phyloP scores from a whole-genome alignment of 2,888 invertebrate species.

The Sisyra nigra region DNA sequence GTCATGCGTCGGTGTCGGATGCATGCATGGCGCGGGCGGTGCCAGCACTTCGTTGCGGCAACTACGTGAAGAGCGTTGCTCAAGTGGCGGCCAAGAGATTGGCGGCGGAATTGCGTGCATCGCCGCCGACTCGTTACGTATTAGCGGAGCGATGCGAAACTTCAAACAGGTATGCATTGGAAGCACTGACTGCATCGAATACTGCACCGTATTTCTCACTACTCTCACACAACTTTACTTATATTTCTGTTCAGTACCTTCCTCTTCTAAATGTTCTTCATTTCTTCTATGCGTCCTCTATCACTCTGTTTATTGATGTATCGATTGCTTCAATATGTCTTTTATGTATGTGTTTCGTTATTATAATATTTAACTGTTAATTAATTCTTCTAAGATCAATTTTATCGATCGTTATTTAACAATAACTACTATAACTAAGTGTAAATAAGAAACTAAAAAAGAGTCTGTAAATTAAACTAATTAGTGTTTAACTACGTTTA shows the following conservation, averaged over 20 bases:
- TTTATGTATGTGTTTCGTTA: too few species aligned
- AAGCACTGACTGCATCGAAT: too few species aligned
- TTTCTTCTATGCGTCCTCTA: not conserved
- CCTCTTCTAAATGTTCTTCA: conserved; percentile 1
- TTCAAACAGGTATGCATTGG: conserved; percentile 69
- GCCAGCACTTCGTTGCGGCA: conserved; percentile 71
- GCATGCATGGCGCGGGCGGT: not conserved
- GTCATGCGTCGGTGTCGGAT: conserved; percentile 29
- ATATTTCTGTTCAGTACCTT: not conserved
- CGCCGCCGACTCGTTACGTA: conserved; percentile 86
- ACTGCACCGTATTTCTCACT: too few species aligned
- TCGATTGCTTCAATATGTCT: not conserved
- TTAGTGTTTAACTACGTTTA: too few species aligned
- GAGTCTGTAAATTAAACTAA: too few species aligned
- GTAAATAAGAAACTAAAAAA: too few species aligned
- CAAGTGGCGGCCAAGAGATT: conserved; percentile 24
- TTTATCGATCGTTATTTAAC: too few species aligned
- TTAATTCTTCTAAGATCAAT: too few species aligned
- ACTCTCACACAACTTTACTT: too few species aligned
- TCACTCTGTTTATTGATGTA: conserved; percentile 4
- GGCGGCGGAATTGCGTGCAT: conserved; percentile 81
- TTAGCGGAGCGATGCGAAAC: conserved; percentile 92
- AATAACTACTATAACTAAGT: too few species aligned
- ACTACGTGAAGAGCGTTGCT: conserved; percentile 48
- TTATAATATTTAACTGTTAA: too few species aligned